Evolutionary conservation across 2,888 invertebrate genomes (phyloP).

Genomic region (Erebia ligea): DNA sequence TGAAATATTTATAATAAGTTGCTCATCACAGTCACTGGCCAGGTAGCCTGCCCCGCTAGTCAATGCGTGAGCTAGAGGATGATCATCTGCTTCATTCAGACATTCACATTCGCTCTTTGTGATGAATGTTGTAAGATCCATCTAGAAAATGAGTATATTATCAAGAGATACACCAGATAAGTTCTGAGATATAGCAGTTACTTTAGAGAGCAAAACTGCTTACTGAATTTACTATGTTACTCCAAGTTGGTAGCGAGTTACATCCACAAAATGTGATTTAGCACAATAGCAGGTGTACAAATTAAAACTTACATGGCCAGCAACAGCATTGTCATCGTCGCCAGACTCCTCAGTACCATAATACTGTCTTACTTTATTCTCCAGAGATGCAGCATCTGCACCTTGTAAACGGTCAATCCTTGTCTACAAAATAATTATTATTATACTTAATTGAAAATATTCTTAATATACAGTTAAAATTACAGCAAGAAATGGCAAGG

Average conservation of each 20-base stretch:
- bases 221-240: too few relatives aligned
- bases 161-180: too few relatives aligned
- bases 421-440: constrained; percentile 72
- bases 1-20: constrained; percentile 93
- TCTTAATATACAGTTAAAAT: not conserved
- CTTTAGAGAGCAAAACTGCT: too few relatives aligned
- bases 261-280: too few relatives aligned
- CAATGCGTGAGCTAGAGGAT: constrained; percentile 90
- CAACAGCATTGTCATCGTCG: constrained; percentile 86
- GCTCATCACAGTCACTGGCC: constrained; percentile 97
- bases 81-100: constrained; percentile 97
- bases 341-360: constrained; percentile 87
- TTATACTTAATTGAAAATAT: not conserved
- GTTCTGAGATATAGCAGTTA: too few relatives aligned
- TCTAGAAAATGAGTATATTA: constrained; percentile 80
- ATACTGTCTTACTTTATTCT: constrained; percentile 94
- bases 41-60: constrained; percentile 87
- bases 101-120: constrained; percentile 96
- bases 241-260: too few relatives aligned
- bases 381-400: constrained; percentile 91
- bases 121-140: constrained; percentile 94
- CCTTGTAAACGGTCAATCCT: constrained; percentile 94
- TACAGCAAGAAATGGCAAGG: not conserved
- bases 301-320: constrained; percentile 89
- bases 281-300: too few relatives aligned